phyloP scores from a whole-genome alignment of 2,797 vertebrate species.

The Tragopan temminckii region DNA sequence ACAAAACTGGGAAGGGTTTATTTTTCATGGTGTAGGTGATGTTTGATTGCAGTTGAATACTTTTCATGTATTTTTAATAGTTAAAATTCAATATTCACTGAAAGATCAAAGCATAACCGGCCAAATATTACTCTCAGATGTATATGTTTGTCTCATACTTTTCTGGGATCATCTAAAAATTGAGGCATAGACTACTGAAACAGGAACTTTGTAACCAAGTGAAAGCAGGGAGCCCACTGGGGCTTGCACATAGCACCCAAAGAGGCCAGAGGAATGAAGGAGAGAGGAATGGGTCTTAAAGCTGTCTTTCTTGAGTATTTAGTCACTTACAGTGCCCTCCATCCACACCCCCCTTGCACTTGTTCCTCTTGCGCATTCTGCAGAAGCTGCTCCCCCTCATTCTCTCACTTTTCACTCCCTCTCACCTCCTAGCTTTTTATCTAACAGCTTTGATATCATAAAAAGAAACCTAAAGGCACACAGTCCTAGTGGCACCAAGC shows the following conservation, averaged over 20 bases:
- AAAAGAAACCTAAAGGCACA: neutral
- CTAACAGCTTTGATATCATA: neutral
- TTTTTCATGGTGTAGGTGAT: constrained; percentile 57
- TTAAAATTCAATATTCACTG: constrained; percentile 72
- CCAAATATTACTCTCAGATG: constrained; percentile 63
- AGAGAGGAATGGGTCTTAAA: neutral
- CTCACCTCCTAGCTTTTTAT: neutral
- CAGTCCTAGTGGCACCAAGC: neutral
- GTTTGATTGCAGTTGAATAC: constrained; percentile 57
- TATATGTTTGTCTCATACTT: constrained; percentile 2
- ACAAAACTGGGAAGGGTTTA: constrained; percentile 51
- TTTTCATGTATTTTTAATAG: constrained; percentile 76
- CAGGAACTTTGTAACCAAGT: neutral
- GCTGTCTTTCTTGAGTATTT: neutral
- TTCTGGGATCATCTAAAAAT: constrained; percentile 27
- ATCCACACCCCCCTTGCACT: neutral
- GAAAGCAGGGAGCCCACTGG: neutral
- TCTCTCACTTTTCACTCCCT: neutral
- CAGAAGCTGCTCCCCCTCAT: neutral
- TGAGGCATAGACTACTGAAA: neutral
- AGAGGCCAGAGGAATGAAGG: neutral
- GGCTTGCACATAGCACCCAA: neutral
- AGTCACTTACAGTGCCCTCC: neutral
- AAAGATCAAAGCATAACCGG: constrained; percentile 64
- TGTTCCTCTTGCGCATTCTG: neutral